Evolutionary conservation across 2,113 vertebrate species (phyloP).

Genomic region (Hystrix brachyura): DNA sequence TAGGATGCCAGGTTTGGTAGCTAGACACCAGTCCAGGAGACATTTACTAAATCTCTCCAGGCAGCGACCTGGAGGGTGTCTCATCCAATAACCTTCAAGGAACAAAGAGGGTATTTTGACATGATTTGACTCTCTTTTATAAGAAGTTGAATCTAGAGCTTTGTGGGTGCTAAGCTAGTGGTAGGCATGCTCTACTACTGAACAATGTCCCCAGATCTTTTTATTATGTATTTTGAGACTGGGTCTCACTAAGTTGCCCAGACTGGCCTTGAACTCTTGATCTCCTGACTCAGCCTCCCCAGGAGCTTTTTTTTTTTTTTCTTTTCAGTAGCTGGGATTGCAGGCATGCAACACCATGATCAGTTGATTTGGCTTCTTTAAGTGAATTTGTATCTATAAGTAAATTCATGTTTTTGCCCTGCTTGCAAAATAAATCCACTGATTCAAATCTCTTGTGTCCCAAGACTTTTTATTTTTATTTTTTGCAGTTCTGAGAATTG

Average conservation of each 20-base stretch:
- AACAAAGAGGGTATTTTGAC: conserved; percentile 39
- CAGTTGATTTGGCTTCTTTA: not conserved
- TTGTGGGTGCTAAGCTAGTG: no score
- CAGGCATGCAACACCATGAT: no score
- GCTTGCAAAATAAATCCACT: not conserved
- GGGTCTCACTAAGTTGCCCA: not conserved
- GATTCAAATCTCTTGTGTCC: not conserved
- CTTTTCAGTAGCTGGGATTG: not conserved
- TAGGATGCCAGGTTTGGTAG: not conserved
- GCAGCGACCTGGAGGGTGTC: not conserved
- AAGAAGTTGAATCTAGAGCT: not conserved
- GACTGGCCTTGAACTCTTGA: not conserved
- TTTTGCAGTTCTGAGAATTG: not conserved
- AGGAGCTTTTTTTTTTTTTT: not conserved
- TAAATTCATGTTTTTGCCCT: not conserved
- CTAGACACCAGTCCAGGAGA: not conserved
- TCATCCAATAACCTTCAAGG: not conserved
- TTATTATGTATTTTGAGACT: not conserved
- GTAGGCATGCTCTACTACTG: not conserved
- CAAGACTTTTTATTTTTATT: not conserved
- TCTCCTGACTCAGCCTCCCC: not conserved
- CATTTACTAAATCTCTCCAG: not conserved
- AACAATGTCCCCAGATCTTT: not conserved
- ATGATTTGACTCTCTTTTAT: conserved; percentile 44
- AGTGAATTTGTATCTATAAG: not conserved